These are phyloP conservation scores for Manacus vitellinus DNA, from an alignment of 2,113 vertebrate genomes.

Conservation along the genomic window DNA sequence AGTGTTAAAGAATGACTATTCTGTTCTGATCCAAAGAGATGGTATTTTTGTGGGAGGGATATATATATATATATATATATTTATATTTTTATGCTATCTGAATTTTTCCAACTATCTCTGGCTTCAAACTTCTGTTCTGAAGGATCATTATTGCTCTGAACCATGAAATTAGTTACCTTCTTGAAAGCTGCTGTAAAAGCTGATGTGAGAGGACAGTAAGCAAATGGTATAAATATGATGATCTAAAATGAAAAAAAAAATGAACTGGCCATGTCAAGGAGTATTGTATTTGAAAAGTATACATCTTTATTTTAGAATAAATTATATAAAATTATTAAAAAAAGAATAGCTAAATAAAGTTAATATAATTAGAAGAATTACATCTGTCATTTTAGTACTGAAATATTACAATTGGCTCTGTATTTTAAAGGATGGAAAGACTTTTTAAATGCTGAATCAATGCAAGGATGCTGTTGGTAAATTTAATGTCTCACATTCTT, in stretches of 20 bases:
- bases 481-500: not conserved
- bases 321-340: conserved; percentile 5
- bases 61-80: conserved; percentile 9
- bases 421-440: not conserved
- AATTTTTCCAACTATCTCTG: conserved; percentile 15
- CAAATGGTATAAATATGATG: not conserved
- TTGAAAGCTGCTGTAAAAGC: conserved; percentile 44
- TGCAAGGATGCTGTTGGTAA: not conserved
- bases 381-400: conserved; percentile 38
- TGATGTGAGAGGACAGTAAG: not conserved
- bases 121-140: conserved; percentile 15
- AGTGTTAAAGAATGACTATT: conserved; percentile 14
- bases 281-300: conserved; percentile 37
- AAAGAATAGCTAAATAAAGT: conserved; percentile 47
- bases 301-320: conserved; percentile 48
- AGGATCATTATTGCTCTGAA: conserved; percentile 13
- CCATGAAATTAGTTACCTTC: conserved; percentile 16
- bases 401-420: conserved; percentile 11
- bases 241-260: conserved; percentile 11
- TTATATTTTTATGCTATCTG: conserved; percentile 10
- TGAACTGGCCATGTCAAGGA: not conserved
- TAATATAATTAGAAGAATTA: conserved; percentile 51
- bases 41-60: conserved; percentile 28
- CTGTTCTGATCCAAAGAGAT: not conserved
- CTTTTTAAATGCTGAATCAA: not conserved